These are phyloP conservation scores for Megamerina dolium DNA, from an alignment of 2,888 invertebrate genomes.

Conservation along the genomic window DNA sequence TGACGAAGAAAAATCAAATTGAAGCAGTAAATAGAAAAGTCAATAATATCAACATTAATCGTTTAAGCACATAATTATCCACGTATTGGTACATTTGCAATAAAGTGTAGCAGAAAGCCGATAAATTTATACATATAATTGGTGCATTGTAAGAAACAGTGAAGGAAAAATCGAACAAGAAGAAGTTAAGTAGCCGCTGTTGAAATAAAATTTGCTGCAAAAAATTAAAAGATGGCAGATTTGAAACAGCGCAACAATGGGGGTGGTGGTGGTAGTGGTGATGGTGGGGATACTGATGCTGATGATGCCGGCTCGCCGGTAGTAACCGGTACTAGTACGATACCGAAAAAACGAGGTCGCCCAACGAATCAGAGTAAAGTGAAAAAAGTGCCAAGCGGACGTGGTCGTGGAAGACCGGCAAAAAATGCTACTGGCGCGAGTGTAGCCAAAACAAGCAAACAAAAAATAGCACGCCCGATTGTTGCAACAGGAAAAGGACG, in stretches of 20 bases:
- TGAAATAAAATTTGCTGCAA: no score
- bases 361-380: conserved; percentile 26
- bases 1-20: no score
- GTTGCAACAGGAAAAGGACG: conserved; percentile 15
- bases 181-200: neutral
- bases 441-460: conserved; percentile 5
- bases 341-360: conserved; percentile 37
- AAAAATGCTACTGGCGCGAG: conserved; percentile 14
- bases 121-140: no score
- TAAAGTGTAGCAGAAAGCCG: no score
- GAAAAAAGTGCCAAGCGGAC: conserved; percentile 16
- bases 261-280: no score
- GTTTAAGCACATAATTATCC: no score
- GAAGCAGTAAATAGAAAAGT: no score
- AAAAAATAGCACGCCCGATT: neutral
- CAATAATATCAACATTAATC: no score
- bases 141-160: neutral
- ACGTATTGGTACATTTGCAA: no score
- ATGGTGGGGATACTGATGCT: conserved; percentile 15
- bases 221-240: conserved; percentile 18
- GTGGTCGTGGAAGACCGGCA: conserved; percentile 29
- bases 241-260: conserved; percentile 15
- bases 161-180: neutral
- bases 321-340: conserved; percentile 15
- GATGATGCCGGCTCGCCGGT: conserved; percentile 16